Evolutionary conservation across 1,140 invertebrate species (phyloP), one percentile per base, ranked within the genome.

Genomic region (Zaprionus ghesquierei): DNA sequence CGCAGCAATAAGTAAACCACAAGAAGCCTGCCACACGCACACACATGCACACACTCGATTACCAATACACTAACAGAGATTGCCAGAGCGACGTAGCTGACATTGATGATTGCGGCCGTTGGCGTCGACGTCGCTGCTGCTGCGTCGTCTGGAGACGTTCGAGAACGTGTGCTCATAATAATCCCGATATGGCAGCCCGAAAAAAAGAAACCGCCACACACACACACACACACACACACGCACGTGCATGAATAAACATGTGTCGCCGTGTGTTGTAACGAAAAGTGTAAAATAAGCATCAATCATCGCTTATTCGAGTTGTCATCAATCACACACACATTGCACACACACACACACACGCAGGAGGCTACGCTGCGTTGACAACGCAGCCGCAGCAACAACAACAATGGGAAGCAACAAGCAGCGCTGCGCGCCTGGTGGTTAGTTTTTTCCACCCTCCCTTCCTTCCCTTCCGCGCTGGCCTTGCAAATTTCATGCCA

Each of bases 281-380:
- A 86, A 90, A 86, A 86, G 86, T 90, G 86, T 90, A 86, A 90
- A 89, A 84, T 78, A 87, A 90, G 82, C 87, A 90, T 90, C 87
- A 90, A 90, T 90, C 87, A 90, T 90, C 77, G 87, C 87, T 90
- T 90, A 90, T 90, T 86, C 86, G 86, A 90, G 71, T 90, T 90
- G 82, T 84, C 87, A 90, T 90, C 87, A 90, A 90, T 90, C 87
- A 90, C 82, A 75, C 76, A 85, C 81, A 84, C 81, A 73, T 41
- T 77, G 76, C 76, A 84, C 76, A 77, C 80, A 71, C 62, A 75
- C 74, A 74, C 69, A 80, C 68, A 61, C 66, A 64, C 62, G 38
- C 51, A 46, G 18, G 18, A 20, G 25, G 69, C 75, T 81, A 60
- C 49, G 64, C 69, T 81, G 77, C 69, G 73, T 53, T 74, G 81